A percentile compares a stretch with the other conserved stretches of the same genome.
Conservation (phyloP, 2,797 vertebrate genomes). For the Bryconaethiops microstoma region DNA sequence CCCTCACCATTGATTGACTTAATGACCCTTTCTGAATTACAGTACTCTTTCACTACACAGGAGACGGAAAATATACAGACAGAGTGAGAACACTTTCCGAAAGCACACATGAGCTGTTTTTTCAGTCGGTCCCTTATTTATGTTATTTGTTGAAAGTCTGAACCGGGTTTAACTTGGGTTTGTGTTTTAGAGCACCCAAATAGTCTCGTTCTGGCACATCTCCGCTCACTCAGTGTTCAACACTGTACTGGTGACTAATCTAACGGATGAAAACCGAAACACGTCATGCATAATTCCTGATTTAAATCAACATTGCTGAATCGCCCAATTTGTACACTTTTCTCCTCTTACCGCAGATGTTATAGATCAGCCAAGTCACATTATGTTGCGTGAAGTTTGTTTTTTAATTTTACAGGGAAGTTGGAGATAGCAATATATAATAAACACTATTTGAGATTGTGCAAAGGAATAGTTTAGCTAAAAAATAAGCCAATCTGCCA, state of each 20-base stretch:
- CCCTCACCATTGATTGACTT: conserved; percentile 46
- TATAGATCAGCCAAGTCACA: too few species aligned
- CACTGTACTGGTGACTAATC: not conserved
- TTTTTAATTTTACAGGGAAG: too few species aligned
- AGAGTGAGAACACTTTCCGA: conserved; percentile 30
- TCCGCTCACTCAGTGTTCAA: not conserved
- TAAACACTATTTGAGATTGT: too few species aligned
- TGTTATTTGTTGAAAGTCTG: not conserved
- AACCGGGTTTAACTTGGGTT: not conserved
- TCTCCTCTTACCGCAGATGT: too few species aligned
- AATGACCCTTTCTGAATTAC: conserved; percentile 46
- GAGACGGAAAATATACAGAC: conserved; percentile 43
- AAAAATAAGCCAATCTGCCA: too few species aligned
- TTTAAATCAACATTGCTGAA: too few species aligned
- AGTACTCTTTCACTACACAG: conserved; percentile 22
- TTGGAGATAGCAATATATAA: too few species aligned
- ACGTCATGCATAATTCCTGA: too few species aligned
- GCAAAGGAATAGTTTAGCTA: too few species aligned
- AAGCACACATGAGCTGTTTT: conserved; percentile 25
- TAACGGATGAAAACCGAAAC: not conserved
- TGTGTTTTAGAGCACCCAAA: not conserved
- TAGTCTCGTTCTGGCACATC: not conserved
- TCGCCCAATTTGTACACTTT: too few species aligned
- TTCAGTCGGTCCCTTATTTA: conserved; percentile 16
- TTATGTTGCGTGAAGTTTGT: too few species aligned